phyloP scores from a whole-genome alignment of 2,888 invertebrate genomes.

The Cheilosia scutellata region DNA sequence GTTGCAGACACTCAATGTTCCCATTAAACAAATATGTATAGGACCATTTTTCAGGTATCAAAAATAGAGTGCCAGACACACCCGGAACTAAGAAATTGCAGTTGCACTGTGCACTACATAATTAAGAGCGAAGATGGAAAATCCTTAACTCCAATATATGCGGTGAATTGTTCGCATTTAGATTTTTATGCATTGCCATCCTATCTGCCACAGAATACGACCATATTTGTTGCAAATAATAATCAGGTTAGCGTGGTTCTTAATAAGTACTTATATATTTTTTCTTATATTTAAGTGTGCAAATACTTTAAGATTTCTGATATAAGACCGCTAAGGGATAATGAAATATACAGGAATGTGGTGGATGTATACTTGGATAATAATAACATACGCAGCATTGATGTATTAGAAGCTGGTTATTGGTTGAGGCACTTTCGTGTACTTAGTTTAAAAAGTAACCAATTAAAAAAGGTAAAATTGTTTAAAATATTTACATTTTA shows the following conservation, averaged over 20 bases:
- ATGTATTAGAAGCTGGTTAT: constrained; percentile 90
- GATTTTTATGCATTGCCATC: constrained; percentile 81
- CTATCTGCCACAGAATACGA: constrained; percentile 83
- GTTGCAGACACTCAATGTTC: constrained; percentile 5
- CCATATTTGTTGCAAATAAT: constrained; percentile 81
- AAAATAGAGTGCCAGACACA: constrained; percentile 81
- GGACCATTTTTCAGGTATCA: constrained; percentile 77
- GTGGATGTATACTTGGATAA: constrained; percentile 91
- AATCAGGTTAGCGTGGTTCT: constrained; percentile 80
- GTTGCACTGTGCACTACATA: constrained; percentile 82
- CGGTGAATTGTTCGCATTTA: constrained; percentile 82
- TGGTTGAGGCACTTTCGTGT: constrained; percentile 92
- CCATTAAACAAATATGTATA: background rate
- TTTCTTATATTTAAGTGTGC: background rate
- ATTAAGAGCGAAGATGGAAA: constrained; percentile 78
- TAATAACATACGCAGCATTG: constrained; percentile 88
- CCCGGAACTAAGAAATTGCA: constrained; percentile 82
- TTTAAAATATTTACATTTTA: background rate
- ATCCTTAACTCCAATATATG: constrained; percentile 81
- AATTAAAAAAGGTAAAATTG: constrained; percentile 87
- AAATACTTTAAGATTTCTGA: constrained; percentile 86
- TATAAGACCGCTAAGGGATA: constrained; percentile 88
- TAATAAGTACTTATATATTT: background rate
- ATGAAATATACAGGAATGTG: constrained; percentile 88
- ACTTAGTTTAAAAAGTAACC: constrained; percentile 90